These are phyloP conservation scores for Cassiopea andromeda DNA, from an alignment of 30 jellyfish, hydroid and myxozoan genomes.

Conservation along the genomic window DNA sequence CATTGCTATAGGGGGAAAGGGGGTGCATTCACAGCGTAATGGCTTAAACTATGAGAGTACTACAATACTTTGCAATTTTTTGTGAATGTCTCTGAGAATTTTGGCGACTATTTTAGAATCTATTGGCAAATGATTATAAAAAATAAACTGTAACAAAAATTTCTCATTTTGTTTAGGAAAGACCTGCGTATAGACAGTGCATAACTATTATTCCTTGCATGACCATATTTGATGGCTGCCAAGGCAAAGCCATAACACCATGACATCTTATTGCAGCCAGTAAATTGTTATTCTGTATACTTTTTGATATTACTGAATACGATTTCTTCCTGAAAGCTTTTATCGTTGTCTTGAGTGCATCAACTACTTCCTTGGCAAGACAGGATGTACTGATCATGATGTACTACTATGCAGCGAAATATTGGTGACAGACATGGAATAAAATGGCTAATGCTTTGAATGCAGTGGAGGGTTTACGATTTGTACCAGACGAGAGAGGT, in stretches of 20 bases:
- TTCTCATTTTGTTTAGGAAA: background rate
- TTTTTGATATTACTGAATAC: background rate
- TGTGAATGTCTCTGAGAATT: no score
- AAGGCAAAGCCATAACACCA: background rate
- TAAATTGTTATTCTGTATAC: background rate
- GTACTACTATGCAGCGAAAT: background rate
- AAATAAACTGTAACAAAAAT: background rate
- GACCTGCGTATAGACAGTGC: background rate
- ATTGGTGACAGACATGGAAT: background rate
- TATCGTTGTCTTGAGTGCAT: background rate
- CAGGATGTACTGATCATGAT: background rate
- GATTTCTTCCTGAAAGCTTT: background rate
- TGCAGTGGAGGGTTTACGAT: background rate
- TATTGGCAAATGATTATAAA: background rate
- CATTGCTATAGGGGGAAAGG: no score
- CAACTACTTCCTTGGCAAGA: background rate
- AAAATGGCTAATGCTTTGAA: background rate
- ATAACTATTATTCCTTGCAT: background rate
- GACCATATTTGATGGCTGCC: background rate
- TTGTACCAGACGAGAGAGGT: background rate
- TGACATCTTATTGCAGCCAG: background rate
- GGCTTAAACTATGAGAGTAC: no score
- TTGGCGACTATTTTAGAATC: no score
- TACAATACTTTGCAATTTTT: no score
- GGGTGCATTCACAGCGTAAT: no score